A percentile compares a stretch with the other conserved stretches of the same genome.
Evolutionary conservation across 2,797 vertebrate species (phyloP).

Genomic region (Arrhamphus sclerolepis): DNA sequence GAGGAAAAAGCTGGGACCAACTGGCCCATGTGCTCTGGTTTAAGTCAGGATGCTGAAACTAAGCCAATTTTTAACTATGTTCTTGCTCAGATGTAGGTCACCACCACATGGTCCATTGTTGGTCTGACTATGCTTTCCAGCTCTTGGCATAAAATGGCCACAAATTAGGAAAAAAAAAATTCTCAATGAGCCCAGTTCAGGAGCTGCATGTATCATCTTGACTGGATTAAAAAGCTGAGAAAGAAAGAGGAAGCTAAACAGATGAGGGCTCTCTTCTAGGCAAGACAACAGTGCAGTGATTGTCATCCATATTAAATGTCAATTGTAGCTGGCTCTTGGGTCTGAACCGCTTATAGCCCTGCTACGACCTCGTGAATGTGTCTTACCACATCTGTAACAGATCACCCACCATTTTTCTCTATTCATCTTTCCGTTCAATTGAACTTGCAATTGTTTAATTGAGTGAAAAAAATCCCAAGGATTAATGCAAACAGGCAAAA

Average conservation of each 20-base stretch:
- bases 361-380: conserved; percentile 1
- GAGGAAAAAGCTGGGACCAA: neutral
- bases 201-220: neutral
- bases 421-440: neutral
- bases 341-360: neutral
- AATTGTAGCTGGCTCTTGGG: neutral
- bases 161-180: neutral
- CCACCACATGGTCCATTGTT: neutral
- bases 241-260: conserved; percentile 2
- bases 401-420: neutral
- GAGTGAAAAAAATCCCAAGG: neutral
- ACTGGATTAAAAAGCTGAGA: neutral
- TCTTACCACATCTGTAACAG: conserved; percentile 3
- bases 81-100: neutral
- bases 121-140: neutral
- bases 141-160: neutral
- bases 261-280: neutral
- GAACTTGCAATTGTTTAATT: conserved; percentile 2
- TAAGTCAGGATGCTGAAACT: neutral
- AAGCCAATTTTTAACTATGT: neutral
- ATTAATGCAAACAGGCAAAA: neutral
- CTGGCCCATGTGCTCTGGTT: neutral
- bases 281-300: conserved; percentile 3
- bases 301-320: conserved; percentile 4
- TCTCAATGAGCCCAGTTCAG: neutral